Percentiles rank a stretch among this genome's conserved stretches.
phyloP scores from a whole-genome alignment of 2,888 invertebrate species.

The Platypus cylindrus region DNA sequence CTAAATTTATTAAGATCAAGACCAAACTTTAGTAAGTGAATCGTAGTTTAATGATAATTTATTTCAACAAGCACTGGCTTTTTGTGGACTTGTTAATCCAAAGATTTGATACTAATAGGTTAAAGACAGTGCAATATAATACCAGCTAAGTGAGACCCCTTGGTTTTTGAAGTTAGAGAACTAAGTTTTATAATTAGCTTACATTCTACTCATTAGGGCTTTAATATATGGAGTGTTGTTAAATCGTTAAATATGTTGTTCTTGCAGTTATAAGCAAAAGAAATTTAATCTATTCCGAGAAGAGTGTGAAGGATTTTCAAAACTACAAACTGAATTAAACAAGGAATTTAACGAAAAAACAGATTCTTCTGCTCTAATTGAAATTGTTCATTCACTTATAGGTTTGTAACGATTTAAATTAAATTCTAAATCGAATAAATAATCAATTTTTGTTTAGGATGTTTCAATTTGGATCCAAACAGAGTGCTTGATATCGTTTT shows the following conservation, averaged over 20 bases:
- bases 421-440: not conserved
- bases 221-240: not conserved
- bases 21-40: slow-evolving; percentile 93
- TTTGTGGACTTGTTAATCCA: slow-evolving; percentile 1
- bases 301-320: slow-evolving; percentile 98
- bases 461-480: slow-evolving; percentile 98
- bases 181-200: slow-evolving; percentile 8
- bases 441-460: slow-evolving; percentile 51
- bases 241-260: too few relatives aligned
- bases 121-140: slow-evolving; percentile 8
- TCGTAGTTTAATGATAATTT: slow-evolving; percentile 5
- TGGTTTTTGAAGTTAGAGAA: slow-evolving; percentile 6
- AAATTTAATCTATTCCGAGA: slow-evolving; percentile 98
- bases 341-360: slow-evolving; percentile 58
- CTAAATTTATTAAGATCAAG: slow-evolving; percentile 94
- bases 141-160: slow-evolving; percentile 8
- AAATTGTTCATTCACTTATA: slow-evolving; percentile 87
- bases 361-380: slow-evolving; percentile 58
- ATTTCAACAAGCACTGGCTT: not conserved
- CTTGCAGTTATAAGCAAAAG: slow-evolving; percentile 94
- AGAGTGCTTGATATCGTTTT: slow-evolving; percentile 90
- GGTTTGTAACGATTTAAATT: slow-evolving; percentile 40
- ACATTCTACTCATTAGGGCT: not conserved
- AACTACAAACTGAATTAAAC: slow-evolving; percentile 86
- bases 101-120: slow-evolving; percentile 2